A percentile compares a stretch with the other conserved stretches of the same genome.
These are phyloP conservation scores for Macaria liturata DNA, from an alignment of 2,888 invertebrate genomes.

Conservation along the genomic window DNA sequence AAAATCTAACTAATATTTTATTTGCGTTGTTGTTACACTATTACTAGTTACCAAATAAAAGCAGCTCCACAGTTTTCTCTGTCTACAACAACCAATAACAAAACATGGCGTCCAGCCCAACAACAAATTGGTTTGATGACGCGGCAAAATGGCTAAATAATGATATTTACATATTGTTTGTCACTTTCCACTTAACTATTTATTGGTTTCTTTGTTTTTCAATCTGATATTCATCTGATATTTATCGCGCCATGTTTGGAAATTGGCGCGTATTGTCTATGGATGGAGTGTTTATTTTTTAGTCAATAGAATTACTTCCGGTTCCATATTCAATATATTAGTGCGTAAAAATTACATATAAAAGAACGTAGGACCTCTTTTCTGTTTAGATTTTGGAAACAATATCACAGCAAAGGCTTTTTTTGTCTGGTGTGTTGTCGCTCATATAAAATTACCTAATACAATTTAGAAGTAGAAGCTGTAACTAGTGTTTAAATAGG, in stretches of 20 bases:
- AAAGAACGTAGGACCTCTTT: too few species aligned
- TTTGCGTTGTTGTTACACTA: too few species aligned
- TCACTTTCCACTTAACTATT: constrained; percentile 76
- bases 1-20: too few species aligned
- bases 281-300: constrained; percentile 11
- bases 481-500: too few species aligned
- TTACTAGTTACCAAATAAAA: too few species aligned
- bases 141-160: constrained; percentile 64
- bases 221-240: constrained; percentile 51
- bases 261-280: constrained; percentile 24
- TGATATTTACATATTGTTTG: constrained; percentile 82
- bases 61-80: constrained; percentile 39
- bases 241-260: constrained; percentile 25
- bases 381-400: too few species aligned
- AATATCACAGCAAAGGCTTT: too few species aligned
- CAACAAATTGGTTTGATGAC: constrained; percentile 79
- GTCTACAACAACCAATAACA: constrained; percentile 55
- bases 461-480: too few species aligned
- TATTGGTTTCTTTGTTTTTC: constrained; percentile 43
- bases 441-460: too few species aligned
- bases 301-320: constrained; percentile 5
- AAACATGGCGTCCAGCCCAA: constrained; percentile 50
- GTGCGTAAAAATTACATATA: too few species aligned
- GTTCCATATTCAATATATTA: neutral
- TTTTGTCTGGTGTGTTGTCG: too few species aligned